Percentiles rank a stretch among this genome's conserved stretches.
phyloP scores from a whole-genome alignment of 2,797 vertebrate genomes.

The Sebastes wilsoni region DNA sequence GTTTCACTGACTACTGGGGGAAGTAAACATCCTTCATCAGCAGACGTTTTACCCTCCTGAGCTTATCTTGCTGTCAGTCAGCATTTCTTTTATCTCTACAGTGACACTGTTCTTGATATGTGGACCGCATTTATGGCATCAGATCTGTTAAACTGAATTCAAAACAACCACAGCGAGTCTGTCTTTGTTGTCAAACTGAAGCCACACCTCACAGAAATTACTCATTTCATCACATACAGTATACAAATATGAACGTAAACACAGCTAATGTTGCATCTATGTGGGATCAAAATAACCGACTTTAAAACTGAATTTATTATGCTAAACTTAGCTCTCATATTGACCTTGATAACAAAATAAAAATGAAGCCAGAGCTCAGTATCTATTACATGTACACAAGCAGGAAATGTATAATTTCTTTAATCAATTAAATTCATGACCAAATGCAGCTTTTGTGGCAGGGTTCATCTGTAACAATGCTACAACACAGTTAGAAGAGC shows the following conservation, averaged over 20 bases:
- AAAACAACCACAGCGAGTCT: background rate
- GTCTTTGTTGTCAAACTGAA: background rate
- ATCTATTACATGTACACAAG: conserved; percentile 1
- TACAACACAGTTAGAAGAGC: background rate
- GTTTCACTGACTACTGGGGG: conserved; percentile 4
- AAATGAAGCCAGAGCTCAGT: background rate
- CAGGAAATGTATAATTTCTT: background rate
- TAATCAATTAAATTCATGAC: background rate
- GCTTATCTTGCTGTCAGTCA: conserved; percentile 50
- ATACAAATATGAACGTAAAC: background rate
- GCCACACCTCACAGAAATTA: background rate
- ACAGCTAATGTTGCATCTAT: background rate
- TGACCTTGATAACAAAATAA: background rate
- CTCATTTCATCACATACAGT: background rate
- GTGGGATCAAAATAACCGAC: background rate
- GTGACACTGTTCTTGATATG: conserved; percentile 22
- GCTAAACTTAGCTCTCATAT: background rate
- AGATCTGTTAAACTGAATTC: conserved; percentile 7
- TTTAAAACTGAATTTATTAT: background rate
- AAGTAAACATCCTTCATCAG: conserved; percentile 44
- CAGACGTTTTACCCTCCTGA: conserved; percentile 40
- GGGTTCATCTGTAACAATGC: conserved; percentile 15
- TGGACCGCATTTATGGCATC: conserved; percentile 1
- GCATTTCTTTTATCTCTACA: conserved; percentile 48
- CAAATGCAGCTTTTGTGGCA: conserved; percentile 8